Evolutionary conservation across 2,888 invertebrate genomes (phyloP).

Genomic region (Drosophila anceps): DNA sequence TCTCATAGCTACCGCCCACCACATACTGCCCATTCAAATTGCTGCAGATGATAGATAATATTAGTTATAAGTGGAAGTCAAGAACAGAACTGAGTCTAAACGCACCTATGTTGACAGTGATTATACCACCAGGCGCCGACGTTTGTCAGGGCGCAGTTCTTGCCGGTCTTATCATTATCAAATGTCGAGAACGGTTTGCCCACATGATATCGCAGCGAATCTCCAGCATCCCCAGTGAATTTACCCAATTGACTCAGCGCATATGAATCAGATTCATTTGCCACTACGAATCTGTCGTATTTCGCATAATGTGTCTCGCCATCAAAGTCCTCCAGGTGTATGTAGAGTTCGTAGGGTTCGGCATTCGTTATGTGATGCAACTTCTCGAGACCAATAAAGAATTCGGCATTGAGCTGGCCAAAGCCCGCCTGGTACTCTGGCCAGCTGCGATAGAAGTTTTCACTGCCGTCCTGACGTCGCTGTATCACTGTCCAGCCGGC

Average conservation of each 20-base stretch:
- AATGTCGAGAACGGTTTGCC: slow-evolving; percentile 89
- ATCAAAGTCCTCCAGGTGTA: slow-evolving; percentile 88
- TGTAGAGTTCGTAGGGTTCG: slow-evolving; percentile 87
- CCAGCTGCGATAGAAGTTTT: slow-evolving; percentile 89
- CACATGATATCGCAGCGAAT: slow-evolving; percentile 89
- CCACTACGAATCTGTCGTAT: slow-evolving; percentile 88
- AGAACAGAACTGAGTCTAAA: not conserved
- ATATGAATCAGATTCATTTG: slow-evolving; percentile 88
- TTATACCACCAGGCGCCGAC: slow-evolving; percentile 92
- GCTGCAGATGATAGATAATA: slow-evolving; percentile 79
- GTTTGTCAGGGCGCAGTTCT: slow-evolving; percentile 88
- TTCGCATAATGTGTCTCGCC: slow-evolving; percentile 87
- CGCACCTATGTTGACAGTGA: slow-evolving; percentile 88
- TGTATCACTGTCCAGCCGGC: slow-evolving; percentile 91
- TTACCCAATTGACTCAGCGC: slow-evolving; percentile 88
- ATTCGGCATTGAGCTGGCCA: slow-evolving; percentile 89
- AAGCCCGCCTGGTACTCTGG: slow-evolving; percentile 89
- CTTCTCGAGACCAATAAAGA: slow-evolving; percentile 90
- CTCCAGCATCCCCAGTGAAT: slow-evolving; percentile 89
- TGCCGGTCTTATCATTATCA: slow-evolving; percentile 88
- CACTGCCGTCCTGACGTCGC: slow-evolving; percentile 88
- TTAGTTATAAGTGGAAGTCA: not conserved
- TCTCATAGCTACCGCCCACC: slow-evolving; percentile 85
- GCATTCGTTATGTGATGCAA: slow-evolving; percentile 85
- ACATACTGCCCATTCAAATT: slow-evolving; percentile 88